A percentile compares a stretch with the other conserved stretches of the same genome.
Conservation (phyloP, 2,113 vertebrate genomes). For the Sterna hirundo region DNA sequence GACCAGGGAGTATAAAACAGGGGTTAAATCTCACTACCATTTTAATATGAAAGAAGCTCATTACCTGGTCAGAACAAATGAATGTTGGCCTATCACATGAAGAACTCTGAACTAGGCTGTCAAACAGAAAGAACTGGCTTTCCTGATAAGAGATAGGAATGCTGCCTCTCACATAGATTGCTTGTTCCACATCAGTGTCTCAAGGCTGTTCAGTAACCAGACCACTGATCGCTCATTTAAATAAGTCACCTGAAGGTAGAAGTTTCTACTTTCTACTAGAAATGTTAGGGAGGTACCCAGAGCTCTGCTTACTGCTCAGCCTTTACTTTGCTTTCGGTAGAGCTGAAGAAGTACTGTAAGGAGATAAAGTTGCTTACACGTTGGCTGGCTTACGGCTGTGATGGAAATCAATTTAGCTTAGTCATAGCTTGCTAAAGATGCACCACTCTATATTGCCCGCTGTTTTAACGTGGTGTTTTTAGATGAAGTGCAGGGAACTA, state of each 20-base stretch:
- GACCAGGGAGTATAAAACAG: background rate
- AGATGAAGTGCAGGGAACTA: background rate
- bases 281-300: background rate
- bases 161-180: background rate
- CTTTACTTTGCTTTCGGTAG: background rate
- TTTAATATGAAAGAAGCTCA: background rate
- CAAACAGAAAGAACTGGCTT: background rate
- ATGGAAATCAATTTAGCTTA: background rate
- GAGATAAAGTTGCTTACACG: background rate
- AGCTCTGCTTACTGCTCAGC: background rate
- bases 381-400: background rate
- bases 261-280: background rate
- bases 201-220: background rate
- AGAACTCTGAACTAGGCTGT: background rate
- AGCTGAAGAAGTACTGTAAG: background rate
- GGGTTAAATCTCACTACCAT: background rate
- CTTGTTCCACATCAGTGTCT: background rate
- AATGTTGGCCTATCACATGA: background rate
- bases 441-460: rapidly evolving
- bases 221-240: background rate
- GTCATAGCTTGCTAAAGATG: background rate
- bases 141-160: background rate
- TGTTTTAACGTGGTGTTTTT: background rate
- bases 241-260: background rate
- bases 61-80: background rate